Percentiles rank a stretch among this genome's conserved stretches.
phyloP scores from a whole-genome alignment of 2,113 vertebrate species.

The Parotia lawesii region DNA sequence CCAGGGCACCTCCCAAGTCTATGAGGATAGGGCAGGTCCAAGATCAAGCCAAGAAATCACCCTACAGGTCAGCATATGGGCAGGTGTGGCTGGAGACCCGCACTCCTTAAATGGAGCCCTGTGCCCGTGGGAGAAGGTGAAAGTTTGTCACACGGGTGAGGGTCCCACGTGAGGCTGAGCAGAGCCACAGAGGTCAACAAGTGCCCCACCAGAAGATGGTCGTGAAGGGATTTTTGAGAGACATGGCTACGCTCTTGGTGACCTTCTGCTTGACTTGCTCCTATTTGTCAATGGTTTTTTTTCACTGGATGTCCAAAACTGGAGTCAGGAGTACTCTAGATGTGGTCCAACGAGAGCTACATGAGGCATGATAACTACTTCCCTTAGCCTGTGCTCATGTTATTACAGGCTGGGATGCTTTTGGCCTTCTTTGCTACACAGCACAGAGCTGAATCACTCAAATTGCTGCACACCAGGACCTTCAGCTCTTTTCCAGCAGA shows the following conservation, averaged over 20 bases:
- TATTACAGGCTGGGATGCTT: background rate
- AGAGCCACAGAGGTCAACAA: fast-evolving
- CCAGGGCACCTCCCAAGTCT: background rate
- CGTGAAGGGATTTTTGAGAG: background rate
- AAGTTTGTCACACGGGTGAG: background rate
- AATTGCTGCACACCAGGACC: background rate
- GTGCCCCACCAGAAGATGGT: background rate
- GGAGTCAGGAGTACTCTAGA: background rate
- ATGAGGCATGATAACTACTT: background rate
- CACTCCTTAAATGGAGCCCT: background rate
- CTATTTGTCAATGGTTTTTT: background rate
- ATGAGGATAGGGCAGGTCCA: background rate
- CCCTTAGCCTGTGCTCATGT: background rate
- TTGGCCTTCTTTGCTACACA: background rate
- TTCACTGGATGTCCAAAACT: background rate
- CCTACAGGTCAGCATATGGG: background rate
- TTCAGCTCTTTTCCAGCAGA: background rate
- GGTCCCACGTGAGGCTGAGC: background rate
- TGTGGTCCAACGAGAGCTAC: background rate
- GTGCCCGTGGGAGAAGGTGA: background rate
- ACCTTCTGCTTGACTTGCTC: background rate
- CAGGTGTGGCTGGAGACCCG: background rate
- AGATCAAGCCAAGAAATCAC: background rate
- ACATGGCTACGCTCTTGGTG: background rate
- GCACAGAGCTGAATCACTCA: background rate